A percentile compares a stretch with the other conserved stretches of the same genome.
These are phyloP conservation scores for Hydrochoerus hydrochaeris DNA, from an alignment of 2,113 vertebrate genomes.

Conservation along the genomic window DNA sequence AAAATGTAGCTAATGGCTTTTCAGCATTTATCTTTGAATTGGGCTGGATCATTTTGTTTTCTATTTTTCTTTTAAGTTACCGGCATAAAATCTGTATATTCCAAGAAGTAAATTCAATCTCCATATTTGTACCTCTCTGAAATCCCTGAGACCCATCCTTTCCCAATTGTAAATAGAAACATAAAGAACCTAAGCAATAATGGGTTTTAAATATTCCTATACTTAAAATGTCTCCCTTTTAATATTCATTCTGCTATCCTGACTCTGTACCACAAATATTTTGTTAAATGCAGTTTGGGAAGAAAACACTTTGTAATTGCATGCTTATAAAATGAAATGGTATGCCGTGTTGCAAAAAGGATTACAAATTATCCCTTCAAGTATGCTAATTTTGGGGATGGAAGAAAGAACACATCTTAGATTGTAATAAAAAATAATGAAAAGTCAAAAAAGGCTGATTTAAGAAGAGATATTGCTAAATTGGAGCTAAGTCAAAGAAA, in stretches of 20 bases:
- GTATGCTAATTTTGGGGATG: constrained; percentile 43
- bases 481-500: constrained; percentile 70
- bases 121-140: not conserved
- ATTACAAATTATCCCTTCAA: constrained; percentile 63
- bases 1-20: not conserved
- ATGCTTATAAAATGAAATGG: constrained; percentile 68
- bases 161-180: constrained; percentile 2
- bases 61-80: constrained; percentile 16
- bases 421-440: constrained; percentile 58
- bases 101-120: not conserved
- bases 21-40: not conserved
- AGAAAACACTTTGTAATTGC: constrained; percentile 42
- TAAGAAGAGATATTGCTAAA: constrained; percentile 77
- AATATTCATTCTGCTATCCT: not conserved
- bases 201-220: not conserved
- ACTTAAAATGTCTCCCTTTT: constrained; percentile 37
- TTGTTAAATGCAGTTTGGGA: constrained; percentile 64
- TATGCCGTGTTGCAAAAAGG: constrained; percentile 22
- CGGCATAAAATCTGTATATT: not conserved
- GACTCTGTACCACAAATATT: constrained; percentile 57
- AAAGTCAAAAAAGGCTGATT: constrained; percentile 72
- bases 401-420: constrained; percentile 45
- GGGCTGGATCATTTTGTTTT: not conserved
- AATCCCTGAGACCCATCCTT: not conserved
- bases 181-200: not conserved